Base-by-base conservation (phyloP, 2,888 invertebrate genomes). In the Carpatolechia fugitivella region DNA sequence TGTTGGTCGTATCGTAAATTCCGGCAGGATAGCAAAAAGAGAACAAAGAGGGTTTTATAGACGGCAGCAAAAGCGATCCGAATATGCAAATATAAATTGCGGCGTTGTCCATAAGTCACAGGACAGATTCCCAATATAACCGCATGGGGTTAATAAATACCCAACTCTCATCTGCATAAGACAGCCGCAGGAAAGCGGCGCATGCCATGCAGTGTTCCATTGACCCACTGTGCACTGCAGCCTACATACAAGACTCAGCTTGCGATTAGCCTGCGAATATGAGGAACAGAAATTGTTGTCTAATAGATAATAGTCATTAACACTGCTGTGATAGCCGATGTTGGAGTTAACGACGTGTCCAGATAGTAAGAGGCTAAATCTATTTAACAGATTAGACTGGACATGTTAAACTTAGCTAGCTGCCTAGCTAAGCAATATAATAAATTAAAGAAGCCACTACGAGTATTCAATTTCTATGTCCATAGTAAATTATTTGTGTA, bases 141-240 rank as follows among this genome's bases (percentile, higher is more conserved):
- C 33, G 29, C 46, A 24, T 36, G 54, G 56, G 41, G 41, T 57
- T 56, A 38, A 61, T 62, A 61, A 64, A 62, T 63, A 58, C 46
- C 56, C 56, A 58, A 60, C 55, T 62, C 64, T 69, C 66, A 80
- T 80, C 74, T 78, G 76, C 76, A 78, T 77, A 74, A 76, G 78
- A 79, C 78, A 80, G 75, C 71, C 73, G 78, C 76, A 83, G 74
- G 82, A 83, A 85, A 85, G 82, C 73, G 81, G 75, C 72, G 72
- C 75, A 72, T 74, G 74, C 75, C 56, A 56, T 66, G 66, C 70
- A 66, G 66, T 71, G 85, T 81, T 74, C 85, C 76, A 82, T 72
- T 87, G 80, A 82, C 87, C 85, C 70, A 85, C 77, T 24, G 24
- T 24, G 24, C 24, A 67, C 60, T 72, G 66, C 75, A 78, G 68